phyloP scores from a whole-genome alignment of 2,113 vertebrate species.

The Coptodon rendalli region DNA sequence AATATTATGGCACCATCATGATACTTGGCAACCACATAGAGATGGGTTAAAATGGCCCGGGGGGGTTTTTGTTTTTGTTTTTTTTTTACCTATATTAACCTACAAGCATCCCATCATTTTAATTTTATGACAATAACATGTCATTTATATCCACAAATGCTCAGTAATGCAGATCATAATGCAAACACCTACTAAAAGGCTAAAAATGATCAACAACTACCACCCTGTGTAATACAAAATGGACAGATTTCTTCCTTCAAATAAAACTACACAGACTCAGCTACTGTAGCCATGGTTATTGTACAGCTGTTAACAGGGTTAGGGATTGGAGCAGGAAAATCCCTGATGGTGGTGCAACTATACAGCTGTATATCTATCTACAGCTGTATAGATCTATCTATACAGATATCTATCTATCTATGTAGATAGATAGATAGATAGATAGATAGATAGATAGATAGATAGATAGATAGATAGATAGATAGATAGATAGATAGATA shows the following conservation, averaged over 20 bases:
- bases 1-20: neutral
- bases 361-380: neutral
- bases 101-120: neutral
- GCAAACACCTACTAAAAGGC: neutral
- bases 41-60: neutral
- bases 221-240: neutral
- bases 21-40: neutral
- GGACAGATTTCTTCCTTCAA: neutral
- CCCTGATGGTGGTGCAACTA: neutral
- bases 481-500: neutral
- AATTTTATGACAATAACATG: neutral
- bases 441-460: too few species aligned
- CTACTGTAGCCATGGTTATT: neutral
- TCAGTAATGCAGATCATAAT: neutral
- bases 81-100: neutral
- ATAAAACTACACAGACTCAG: neutral
- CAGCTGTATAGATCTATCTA: too few species aligned
- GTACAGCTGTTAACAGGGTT: neutral
- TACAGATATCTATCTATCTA: too few species aligned
- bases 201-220: neutral
- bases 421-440: too few species aligned
- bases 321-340: neutral
- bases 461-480: neutral
- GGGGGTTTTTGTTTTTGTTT: fast-evolving
- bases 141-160: neutral